These are phyloP conservation scores for Adelges cooleyi DNA, from an alignment of 1,140 invertebrate species.

Conservation along the genomic window DNA sequence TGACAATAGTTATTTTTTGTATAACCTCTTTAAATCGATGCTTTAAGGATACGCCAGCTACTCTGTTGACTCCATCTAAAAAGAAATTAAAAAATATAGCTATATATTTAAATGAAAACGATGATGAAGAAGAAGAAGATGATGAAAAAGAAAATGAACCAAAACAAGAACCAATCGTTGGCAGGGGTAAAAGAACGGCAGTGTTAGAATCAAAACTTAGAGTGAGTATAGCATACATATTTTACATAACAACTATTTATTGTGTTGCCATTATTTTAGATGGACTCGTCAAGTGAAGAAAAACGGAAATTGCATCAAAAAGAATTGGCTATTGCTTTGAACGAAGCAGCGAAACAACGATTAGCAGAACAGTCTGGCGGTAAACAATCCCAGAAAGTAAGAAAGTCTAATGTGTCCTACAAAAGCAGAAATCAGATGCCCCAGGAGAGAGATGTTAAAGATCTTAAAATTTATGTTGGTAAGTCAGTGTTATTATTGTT, in stretches of 20 bases:
- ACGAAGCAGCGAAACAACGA: slow-evolving; percentile 83
- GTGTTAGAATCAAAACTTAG: slow-evolving; percentile 90
- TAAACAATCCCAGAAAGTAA: slow-evolving; percentile 78
- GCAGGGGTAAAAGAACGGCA: slow-evolving; percentile 79
- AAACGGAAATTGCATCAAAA: slow-evolving; percentile 95
- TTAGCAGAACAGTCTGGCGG: slow-evolving; percentile 73
- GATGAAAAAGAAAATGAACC: slow-evolving; percentile 56
- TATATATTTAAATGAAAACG: slow-evolving; percentile 90
- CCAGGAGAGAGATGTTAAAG: slow-evolving; percentile 81
- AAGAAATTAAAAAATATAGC: slow-evolving; percentile 94
- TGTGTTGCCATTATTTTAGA: no score
- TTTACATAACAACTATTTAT: no score
- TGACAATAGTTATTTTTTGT: no score
- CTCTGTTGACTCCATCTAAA: slow-evolving; percentile 81
- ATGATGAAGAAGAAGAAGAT: slow-evolving; percentile 66
- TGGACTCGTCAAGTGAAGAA: slow-evolving; percentile 92
- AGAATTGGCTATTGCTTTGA: slow-evolving; percentile 79
- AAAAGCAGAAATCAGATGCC: slow-evolving; percentile 87
- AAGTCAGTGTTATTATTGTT: slow-evolving; percentile 32
- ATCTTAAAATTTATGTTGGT: slow-evolving; percentile 92
- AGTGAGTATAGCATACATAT: no score
- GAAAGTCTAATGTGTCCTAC: slow-evolving; percentile 92
- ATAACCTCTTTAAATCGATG: no score
- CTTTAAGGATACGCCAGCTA: slow-evolving; percentile 69
- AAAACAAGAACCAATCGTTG: slow-evolving; percentile 39